These are phyloP conservation scores for Lacerta agilis DNA, from an alignment of 2,797 vertebrate genomes.

Conservation along the genomic window DNA sequence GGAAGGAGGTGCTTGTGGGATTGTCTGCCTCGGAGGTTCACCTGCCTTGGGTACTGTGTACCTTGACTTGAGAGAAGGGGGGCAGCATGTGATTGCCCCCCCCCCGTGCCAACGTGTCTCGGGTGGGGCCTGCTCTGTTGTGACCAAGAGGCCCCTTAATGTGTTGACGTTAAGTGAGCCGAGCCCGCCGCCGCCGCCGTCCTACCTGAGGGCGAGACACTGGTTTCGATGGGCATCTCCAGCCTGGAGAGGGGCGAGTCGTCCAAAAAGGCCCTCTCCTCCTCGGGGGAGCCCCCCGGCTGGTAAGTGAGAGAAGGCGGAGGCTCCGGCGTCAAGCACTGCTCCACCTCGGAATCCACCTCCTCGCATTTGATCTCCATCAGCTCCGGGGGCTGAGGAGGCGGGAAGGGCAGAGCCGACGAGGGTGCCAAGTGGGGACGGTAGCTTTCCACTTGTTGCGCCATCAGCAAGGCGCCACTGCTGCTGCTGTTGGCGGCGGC, in stretches of 20 bases:
- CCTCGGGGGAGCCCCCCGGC: constrained; percentile 82
- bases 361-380: constrained; percentile 90
- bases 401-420: constrained; percentile 47
- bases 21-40: background rate
- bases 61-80: background rate
- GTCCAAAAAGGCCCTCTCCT: constrained; percentile 70
- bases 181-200: background rate
- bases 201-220: constrained; percentile 87
- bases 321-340: constrained; percentile 78
- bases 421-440: constrained; percentile 60
- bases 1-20: background rate
- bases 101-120: background rate
- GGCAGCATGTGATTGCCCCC: background rate
- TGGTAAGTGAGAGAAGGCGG: constrained; percentile 82
- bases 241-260: constrained; percentile 73
- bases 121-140: background rate
- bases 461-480: constrained; percentile 69
- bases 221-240: constrained; percentile 78
- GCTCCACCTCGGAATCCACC: constrained; percentile 81
- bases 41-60: background rate
- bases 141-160: background rate
- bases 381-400: constrained; percentile 75
- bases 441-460: constrained; percentile 79
- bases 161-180: background rate
- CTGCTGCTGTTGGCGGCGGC: constrained; percentile 59